Evolutionary conservation across 2,797 vertebrate genomes (phyloP), one percentile per base, ranked within the genome.

Genomic region (Neosilurus hyrtlii): DNA sequence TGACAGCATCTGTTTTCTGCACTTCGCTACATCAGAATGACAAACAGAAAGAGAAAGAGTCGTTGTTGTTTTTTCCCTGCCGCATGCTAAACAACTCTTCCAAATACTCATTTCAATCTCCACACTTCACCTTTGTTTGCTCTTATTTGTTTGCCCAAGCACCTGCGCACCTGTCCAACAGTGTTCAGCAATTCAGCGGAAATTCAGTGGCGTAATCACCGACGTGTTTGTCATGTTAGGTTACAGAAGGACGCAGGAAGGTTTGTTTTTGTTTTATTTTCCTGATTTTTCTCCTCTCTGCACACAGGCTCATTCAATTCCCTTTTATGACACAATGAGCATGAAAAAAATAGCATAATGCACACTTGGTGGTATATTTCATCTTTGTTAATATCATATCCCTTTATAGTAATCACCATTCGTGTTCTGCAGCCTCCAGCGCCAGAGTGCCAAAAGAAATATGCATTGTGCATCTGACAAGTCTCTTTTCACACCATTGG

Each of bases 81-180:
- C 35, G 72, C 54, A 22, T 14, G 22, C 10, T 57, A 37, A 74
- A 74, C 49, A 26, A n/a, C 51, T 73, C 51, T 10, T 0, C 51
- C 51, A 5, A 56, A 56, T 56, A 15, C 15, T 9, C 15, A 74
- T 11, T n/a, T n/a, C n/a, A n/a, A 20, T 20, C 54, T 74, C 30
- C 24, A 20, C 52, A 75, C 30, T 73, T 73, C 4, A 18, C 51
- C 52, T 57, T 74, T 22, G 18, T n/a, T 59, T 75, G 73, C 24
- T 57, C 72, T 57, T 54, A 56, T 56, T 56, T 30, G 71, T 30
- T 24, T 75, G 52, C 15, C 26, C 8, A 51, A 10, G 71, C 73
- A 75, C 52, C 72, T 75, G 72, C 16, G 18, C 73, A 22, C 30
- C 54, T 75, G 54, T 75, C 73, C 54, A 22, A 9, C 18, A 37